These are phyloP conservation scores for Syngnathus typhle DNA, from an alignment of 2,113 vertebrate genomes.

Conservation along the genomic window DNA sequence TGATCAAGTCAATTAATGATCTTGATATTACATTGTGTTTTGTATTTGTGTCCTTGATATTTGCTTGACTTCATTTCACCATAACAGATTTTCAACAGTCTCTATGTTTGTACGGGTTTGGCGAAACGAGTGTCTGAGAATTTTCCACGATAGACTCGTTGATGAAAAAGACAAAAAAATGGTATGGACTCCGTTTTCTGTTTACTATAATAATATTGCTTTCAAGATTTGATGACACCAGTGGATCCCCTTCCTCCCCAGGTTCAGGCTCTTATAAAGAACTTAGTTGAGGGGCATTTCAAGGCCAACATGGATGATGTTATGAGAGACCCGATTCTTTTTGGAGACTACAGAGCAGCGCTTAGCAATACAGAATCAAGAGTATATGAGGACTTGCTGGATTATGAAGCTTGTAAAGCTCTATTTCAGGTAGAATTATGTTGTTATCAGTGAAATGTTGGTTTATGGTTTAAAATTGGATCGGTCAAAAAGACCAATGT, in stretches of 20 bases:
- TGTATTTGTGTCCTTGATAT: conserved; percentile 2
- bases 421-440: conserved; percentile 79
- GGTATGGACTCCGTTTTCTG: conserved; percentile 56
- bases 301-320: conserved; percentile 64
- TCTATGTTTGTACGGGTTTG: conserved; percentile 89
- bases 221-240: background rate
- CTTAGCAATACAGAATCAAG: conserved; percentile 77
- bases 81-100: conserved; percentile 77
- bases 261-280: conserved; percentile 81
- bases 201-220: background rate
- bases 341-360: conserved; percentile 87
- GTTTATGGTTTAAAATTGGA: background rate
- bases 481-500: background rate
- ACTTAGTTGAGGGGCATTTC: conserved; percentile 77
- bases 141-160: conserved; percentile 91
- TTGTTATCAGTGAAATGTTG: background rate
- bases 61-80: conserved; percentile 6
- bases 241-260: conserved; percentile 34
- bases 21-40: background rate
- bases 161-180: conserved; percentile 82
- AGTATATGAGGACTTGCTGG: conserved; percentile 91
- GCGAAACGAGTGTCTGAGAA: conserved; percentile 92
- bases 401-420: conserved; percentile 86
- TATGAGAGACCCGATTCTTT: conserved; percentile 87
- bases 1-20: background rate